phyloP scores from a whole-genome alignment of 2,113 vertebrate species.

The Odobenus rosmarus region DNA sequence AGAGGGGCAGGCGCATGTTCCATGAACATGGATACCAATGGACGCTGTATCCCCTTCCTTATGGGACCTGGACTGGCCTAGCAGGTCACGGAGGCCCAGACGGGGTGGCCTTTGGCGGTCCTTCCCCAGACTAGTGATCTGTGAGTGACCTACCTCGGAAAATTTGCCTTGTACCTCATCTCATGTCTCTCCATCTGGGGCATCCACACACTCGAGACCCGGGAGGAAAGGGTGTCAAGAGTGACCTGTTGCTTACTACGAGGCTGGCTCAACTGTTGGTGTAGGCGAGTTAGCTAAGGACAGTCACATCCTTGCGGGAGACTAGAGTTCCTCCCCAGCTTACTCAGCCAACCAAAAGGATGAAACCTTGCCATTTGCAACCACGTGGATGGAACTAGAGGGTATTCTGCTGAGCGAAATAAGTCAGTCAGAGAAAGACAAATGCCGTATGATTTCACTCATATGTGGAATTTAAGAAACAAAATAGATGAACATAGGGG shows the following conservation, averaged over 20 bases:
- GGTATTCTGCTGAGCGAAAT: neutral
- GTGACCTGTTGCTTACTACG: too few relatives aligned
- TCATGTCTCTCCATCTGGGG: neutral
- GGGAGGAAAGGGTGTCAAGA: neutral
- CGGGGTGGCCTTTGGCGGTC: neutral
- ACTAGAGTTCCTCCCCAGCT: neutral
- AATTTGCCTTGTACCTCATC: neutral
- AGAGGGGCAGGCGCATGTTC: fast-evolving
- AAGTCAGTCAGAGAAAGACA: neutral
- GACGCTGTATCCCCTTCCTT: neutral
- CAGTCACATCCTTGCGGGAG: neutral
- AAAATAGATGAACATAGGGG: neutral
- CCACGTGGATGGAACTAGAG: neutral
- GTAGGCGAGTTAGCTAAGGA: neutral
- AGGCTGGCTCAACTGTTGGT: neutral
- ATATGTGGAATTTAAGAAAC: neutral
- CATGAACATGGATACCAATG: neutral
- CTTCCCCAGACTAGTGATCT: neutral
- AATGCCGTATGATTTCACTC: too few relatives aligned
- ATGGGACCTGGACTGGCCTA: neutral
- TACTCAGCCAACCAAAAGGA: neutral
- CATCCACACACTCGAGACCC: neutral
- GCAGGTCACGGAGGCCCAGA: neutral
- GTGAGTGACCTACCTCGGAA: neutral
- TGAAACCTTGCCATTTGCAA: neutral